A percentile compares a stretch with the other conserved stretches of the same genome.
phyloP scores from a whole-genome alignment of 2,888 invertebrate genomes.

The Atethmia centrago region DNA sequence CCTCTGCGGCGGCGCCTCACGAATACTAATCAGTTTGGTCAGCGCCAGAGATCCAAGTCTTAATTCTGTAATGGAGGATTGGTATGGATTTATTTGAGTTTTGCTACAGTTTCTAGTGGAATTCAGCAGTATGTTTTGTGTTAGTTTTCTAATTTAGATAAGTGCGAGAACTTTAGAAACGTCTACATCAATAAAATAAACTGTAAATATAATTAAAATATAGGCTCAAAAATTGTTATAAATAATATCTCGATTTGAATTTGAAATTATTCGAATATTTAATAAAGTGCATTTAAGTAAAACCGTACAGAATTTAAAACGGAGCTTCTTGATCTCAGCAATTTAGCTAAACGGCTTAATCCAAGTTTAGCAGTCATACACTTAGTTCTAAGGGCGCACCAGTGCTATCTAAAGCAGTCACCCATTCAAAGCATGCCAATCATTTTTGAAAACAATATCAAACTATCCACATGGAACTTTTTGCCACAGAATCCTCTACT shows the following conservation, averaged over 20 bases:
- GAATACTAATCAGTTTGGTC: constrained; percentile 63
- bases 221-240: not conserved
- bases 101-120: not conserved
- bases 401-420: not conserved
- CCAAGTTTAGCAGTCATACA: no score
- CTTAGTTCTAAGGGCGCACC: not conserved
- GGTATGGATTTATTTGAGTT: constrained; percentile 30
- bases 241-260: not conserved
- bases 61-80: constrained; percentile 52
- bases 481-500: not conserved
- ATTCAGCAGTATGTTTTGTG: constrained; percentile 6
- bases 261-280: not conserved
- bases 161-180: not conserved
- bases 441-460: not conserved
- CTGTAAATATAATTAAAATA: not conserved
- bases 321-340: not conserved
- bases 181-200: not conserved
- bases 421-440: not conserved
- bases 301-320: not conserved
- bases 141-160: constrained; percentile 22
- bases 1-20: constrained; percentile 47
- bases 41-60: constrained; percentile 33
- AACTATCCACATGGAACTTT: not conserved
- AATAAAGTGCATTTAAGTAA: not conserved
- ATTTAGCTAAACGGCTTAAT: not conserved